Base-by-base conservation (phyloP, 2,113 vertebrate genomes). In the human region DNA sequence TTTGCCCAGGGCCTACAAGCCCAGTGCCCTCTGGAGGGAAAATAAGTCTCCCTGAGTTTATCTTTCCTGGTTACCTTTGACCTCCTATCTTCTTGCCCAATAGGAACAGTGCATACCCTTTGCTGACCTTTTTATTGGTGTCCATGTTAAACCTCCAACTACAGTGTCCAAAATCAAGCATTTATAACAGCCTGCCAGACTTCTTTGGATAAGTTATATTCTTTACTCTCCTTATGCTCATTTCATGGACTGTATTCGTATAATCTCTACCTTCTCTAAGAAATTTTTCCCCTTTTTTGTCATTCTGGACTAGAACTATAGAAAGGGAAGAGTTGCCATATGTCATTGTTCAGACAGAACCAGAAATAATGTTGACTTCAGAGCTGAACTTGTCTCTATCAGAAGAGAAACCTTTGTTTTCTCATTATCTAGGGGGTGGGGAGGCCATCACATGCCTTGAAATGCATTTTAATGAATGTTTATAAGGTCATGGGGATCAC, bases 381-480 rank as follows among this genome's bases (percentile, higher is more conserved):
- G 52, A 86, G 73, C 64, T 0, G 0, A 78, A 84, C 95, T 96
- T 86, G 72, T 89, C 80, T 11, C 18, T 82, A 40, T 92, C 0
- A 0, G 90, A 98, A 96, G 92, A 92, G 83, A 89, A 73, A 95
- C 91, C 94, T 98, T 98, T 98, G 90, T 97, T 96, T 96, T 96
- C 83, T 96, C 97, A 92, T 97, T 96, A 89, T 85, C 98, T 97
- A 93, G 76, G 87, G 96, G 52, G 61, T 35, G 48, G 43, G 96
- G 94, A 93, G 97, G 80, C 94, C 89, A 94, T 90, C 96, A 93
- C 94, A 97, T 96, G 97, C 94, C 91, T 92, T 93, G 76, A 86
- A 81, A 87, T 97, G 92, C 90, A 97, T 97, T 97, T 97, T 97
- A 97, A 98, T 97, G 88, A 97, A 92, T 98, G 96, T 95, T 98